Evolutionary conservation across 2,797 vertebrate genomes (phyloP).

Genomic region (Molossus molossus): DNA sequence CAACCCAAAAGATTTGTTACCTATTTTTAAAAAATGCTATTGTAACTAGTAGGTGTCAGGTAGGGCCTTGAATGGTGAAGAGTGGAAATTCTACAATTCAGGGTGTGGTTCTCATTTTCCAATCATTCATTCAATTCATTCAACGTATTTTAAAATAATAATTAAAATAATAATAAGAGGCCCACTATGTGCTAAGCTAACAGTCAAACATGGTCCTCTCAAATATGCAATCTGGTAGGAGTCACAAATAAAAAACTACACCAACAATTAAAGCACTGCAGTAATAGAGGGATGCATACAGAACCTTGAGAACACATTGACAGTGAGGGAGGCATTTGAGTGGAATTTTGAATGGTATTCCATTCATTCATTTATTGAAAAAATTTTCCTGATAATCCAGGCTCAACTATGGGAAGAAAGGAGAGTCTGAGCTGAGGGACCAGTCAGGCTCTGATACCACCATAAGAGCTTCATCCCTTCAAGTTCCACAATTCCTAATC

Average conservation of each 20-base stretch:
- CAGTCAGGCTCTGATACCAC: background rate
- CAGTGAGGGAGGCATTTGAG: background rate
- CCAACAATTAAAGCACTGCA: background rate
- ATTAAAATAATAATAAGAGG: background rate
- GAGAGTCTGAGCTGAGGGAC: background rate
- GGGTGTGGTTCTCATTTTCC: background rate
- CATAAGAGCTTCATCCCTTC: background rate
- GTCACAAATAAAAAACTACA: background rate
- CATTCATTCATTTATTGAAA: background rate
- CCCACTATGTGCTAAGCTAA: background rate
- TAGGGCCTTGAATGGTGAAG: background rate
- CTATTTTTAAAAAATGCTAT: background rate
- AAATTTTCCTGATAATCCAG: background rate
- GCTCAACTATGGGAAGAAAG: background rate
- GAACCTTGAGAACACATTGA: background rate
- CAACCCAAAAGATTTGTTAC: background rate
- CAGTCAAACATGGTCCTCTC: background rate
- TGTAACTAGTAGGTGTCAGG: background rate
- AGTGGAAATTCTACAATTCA: background rate
- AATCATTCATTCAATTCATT: conserved; percentile 28
- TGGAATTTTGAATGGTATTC: conserved; percentile 23
- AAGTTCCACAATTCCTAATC: background rate
- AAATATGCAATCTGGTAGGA: background rate
- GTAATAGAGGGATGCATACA: background rate
- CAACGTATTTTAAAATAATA: background rate